Evolutionary conservation across 2,113 vertebrate species (phyloP).

Genomic region (Verasper variegatus): DNA sequence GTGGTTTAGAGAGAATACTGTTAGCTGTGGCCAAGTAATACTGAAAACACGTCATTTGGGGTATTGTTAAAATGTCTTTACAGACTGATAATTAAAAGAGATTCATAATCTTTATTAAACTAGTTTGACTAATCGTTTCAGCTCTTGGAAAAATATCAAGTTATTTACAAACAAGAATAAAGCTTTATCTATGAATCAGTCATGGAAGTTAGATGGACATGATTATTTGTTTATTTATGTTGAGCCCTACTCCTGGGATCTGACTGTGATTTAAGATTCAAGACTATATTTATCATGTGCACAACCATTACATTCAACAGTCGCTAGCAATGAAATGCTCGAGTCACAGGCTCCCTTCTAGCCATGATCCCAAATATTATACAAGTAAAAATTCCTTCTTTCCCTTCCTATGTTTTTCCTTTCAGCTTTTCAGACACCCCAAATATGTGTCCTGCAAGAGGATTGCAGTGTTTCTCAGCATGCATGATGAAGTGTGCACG

Average conservation of each 20-base stretch:
- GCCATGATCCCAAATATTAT: no score
- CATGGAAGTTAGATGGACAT: neutral
- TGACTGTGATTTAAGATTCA: neutral
- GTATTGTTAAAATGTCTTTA: no score
- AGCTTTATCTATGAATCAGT: neutral
- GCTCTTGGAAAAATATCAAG: neutral
- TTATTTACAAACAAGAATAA: neutral
- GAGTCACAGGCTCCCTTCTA: no score
- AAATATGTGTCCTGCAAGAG: constrained; percentile 85
- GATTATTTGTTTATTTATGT: neutral
- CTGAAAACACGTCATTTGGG: no score
- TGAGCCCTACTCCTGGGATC: neutral
- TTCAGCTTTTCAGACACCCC: constrained; percentile 87
- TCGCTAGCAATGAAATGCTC: no score
- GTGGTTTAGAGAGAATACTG: no score
- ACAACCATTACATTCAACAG: no score
- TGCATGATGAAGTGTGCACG: constrained; percentile 91
- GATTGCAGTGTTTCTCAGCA: constrained; percentile 93
- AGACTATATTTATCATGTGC: no score
- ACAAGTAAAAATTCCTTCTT: neutral
- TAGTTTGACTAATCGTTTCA: neutral
- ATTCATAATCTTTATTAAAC: no score
- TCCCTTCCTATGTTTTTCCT: neutral
- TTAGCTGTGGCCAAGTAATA: no score
- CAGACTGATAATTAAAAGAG: no score